Base-by-base conservation (phyloP, 2,888 invertebrate species). In the Branchinecta sandiegonensis region DNA sequence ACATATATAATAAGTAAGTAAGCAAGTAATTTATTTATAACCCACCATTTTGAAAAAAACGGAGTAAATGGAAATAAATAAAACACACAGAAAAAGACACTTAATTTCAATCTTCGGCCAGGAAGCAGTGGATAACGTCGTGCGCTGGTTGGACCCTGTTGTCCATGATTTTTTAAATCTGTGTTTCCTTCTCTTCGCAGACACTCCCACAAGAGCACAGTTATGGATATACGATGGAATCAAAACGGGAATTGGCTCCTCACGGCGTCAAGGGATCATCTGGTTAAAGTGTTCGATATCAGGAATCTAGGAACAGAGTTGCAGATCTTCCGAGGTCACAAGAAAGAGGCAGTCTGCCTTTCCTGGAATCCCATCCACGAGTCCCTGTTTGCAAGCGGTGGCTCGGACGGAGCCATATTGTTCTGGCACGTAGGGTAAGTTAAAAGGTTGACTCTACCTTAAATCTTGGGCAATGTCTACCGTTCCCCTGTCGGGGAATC, bases 141-240 rank as follows among this genome's bases (percentile, higher is more conserved):
- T n/a, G n/a, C n/a, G n/a, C n/a, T n/a, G n/a, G n/a, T n/a, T n/a
- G n/a, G n/a, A n/a, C n/a, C n/a, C n/a, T n/a, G n/a, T n/a, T n/a
- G n/a, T n/a, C n/a, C n/a, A n/a, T n/a, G n/a, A n/a, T n/a, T n/a
- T n/a, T n/a, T n/a, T n/a, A n/a, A n/a, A n/a, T n/a, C n/a, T n/a
- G n/a, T 23, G 23, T 23, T 23, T 23, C 23, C 23, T 23, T 23
- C 71, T 71, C 46, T 72, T 73, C 72, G 23, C 74, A 89, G 89
- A 68, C 97, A 99, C 79, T 97, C 97, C 65, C 99, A 99, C 79
- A 99, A 99, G 80, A 94, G 94, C 69, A 97, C 99, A 47, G 99
- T 99, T 13, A 97, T 97, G 95, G 95, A 97, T 78, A 84, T 97
- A 46, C 92, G 94, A 79, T 99, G 99, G 97, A 99, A 99, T 80